These are phyloP conservation scores for Telenomus remus DNA, from an alignment of 1,140 invertebrate genomes.

Conservation along the genomic window DNA sequence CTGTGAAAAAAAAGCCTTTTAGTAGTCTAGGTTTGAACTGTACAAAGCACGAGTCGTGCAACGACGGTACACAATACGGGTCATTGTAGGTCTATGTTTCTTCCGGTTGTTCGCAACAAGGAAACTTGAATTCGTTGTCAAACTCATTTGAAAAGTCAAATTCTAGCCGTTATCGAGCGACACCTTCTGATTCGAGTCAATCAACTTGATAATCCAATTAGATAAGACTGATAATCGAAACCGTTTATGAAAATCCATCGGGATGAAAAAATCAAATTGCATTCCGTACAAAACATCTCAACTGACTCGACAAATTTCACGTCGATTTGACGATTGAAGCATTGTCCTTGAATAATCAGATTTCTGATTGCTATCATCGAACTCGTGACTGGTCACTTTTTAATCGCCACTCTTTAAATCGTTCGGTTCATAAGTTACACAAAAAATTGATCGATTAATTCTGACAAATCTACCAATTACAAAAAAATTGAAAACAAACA, in stretches of 20 bases:
- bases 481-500: no score
- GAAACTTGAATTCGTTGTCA: constrained; percentile 18
- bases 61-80: constrained; percentile 50
- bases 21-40: constrained; percentile 30
- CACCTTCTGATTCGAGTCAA: no score
- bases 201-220: constrained; percentile 1
- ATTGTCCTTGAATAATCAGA: constrained; percentile 19
- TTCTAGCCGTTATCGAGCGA: no score
- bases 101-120: constrained; percentile 44
- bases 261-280: background rate
- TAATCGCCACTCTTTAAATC: background rate
- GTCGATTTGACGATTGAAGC: background rate
- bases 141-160: constrained; percentile 2
- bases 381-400: background rate
- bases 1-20: constrained; percentile 17
- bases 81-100: constrained; percentile 52
- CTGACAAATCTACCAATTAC: no score
- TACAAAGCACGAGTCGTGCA: constrained; percentile 41
- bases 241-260: no score
- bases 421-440: background rate
- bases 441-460: background rate
- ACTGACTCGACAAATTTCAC: constrained; percentile 18
- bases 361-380: constrained; percentile 6
- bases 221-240: background rate
- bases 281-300: background rate